A percentile compares a stretch with the other conserved stretches of the same genome.
Conservation (phyloP, 1,140 invertebrate genomes). For the Drosophila lini region DNA sequence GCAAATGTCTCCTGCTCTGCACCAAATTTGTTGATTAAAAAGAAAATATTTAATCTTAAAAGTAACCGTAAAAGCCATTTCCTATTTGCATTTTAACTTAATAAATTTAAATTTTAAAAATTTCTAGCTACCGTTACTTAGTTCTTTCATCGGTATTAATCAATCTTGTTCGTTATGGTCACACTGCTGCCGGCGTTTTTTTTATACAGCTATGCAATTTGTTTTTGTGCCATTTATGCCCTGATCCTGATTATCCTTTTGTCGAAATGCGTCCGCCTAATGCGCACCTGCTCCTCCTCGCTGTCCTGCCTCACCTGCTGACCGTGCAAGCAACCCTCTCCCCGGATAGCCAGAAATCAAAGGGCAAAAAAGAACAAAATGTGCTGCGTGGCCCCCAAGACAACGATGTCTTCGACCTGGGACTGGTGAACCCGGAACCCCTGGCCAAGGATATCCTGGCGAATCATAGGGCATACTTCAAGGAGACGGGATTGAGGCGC, state of each 20-base stretch:
- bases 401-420: conserved; percentile 88
- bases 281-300: conserved; percentile 30
- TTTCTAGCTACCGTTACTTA: not conserved
- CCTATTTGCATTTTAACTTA: too few relatives aligned
- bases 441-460: conserved; percentile 90
- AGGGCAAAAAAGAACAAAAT: conserved; percentile 83
- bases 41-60: not conserved
- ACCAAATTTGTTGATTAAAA: not conserved
- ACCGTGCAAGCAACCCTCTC: conserved; percentile 84
- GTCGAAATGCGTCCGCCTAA: conserved; percentile 42
- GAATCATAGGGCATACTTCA: conserved; percentile 90
- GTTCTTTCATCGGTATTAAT: not conserved
- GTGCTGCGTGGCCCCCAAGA: conserved; percentile 87
- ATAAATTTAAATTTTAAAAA: not conserved
- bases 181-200: conserved; percentile 30
- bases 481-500: conserved; percentile 87
- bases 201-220: conserved; percentile 39
- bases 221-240: conserved; percentile 49
- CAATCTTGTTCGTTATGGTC: not conserved
- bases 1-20: not conserved
- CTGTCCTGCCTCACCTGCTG: conserved; percentile 42
- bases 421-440: conserved; percentile 88
- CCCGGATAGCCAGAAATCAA: conserved; percentile 85
- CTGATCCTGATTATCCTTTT: conserved; percentile 30
- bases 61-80: not conserved